These are phyloP conservation scores for Odontocerum albicorne DNA, from an alignment of 2,888 invertebrate genomes.

Conservation along the genomic window DNA sequence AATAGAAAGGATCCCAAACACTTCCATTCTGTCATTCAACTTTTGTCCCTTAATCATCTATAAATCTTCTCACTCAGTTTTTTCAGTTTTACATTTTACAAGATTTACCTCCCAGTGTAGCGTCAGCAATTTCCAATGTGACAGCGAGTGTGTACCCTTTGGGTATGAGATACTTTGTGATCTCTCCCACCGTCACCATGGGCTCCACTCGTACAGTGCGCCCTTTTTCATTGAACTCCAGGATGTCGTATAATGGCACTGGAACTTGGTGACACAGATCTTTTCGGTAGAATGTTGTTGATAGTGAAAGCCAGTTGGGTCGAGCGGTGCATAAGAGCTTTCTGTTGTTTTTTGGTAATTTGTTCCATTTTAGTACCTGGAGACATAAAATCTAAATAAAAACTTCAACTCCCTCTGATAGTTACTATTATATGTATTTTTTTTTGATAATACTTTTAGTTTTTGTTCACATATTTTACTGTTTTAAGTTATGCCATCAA, in stretches of 20 bases:
- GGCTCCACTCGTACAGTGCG: constrained; percentile 67
- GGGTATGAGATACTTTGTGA: constrained; percentile 64
- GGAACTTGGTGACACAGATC: constrained; percentile 63
- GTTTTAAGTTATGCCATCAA: too few species aligned
- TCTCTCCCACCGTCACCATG: constrained; percentile 67
- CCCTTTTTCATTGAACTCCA: constrained; percentile 58
- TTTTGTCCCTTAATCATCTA: too few species aligned
- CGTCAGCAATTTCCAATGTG: constrained; percentile 68
- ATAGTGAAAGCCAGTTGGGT: constrained; percentile 70
- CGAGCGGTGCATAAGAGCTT: constrained; percentile 66
- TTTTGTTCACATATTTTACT: too few species aligned
- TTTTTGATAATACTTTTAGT: too few species aligned
- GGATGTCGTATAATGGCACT: constrained; percentile 64
- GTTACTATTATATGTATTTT: too few species aligned
- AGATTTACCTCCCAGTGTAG: constrained; percentile 63
- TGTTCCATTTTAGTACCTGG: constrained; percentile 58
- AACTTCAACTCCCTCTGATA: too few species aligned
- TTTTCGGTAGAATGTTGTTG: constrained; percentile 67
- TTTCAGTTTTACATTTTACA: too few species aligned
- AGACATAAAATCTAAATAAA: constrained; percentile 16
- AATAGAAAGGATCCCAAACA: too few species aligned
- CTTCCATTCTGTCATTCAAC: too few species aligned
- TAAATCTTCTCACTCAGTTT: too few species aligned
- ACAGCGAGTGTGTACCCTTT: constrained; percentile 68
- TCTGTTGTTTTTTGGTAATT: constrained; percentile 47